Base-by-base conservation (phyloP, 1,140 invertebrate species). In the Bombus polaris region DNA sequence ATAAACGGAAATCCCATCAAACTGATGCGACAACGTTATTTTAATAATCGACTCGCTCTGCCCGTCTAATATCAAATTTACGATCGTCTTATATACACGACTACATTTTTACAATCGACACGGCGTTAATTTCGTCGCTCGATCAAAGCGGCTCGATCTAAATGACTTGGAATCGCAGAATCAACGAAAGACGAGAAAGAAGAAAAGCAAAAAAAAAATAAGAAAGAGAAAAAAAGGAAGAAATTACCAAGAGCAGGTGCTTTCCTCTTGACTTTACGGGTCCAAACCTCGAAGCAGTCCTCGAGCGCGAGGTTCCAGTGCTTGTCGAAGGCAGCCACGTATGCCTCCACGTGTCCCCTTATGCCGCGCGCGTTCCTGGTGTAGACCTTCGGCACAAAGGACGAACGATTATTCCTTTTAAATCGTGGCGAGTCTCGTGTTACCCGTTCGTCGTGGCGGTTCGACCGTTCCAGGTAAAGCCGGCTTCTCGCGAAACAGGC, bases 221-320 rank as follows among this genome's bases (percentile, higher is more conserved):
- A 42, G 25, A 18, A 37, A 32, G 18, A n/a, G 22, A 47, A 70
- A 37, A 47, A 25, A n/a, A 37, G 18, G 2, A 12, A 66, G 32
- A 22, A 81, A 44, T 81, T 90, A 96, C 96, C 95, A 47, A 96
- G 94, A 42, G 96, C 94, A 4, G 96, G 96, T 73, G 96, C 93
- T 94, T 97, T 97, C 85, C 96, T 95, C 80, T 96, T 97, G 9
- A 95, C 93, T 91, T 96, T 96, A 75, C 97, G 96, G n/a, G 96
- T 97, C 97, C 97, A 99, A 8, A 97, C 95, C 95, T 99, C 98
- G 75, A 97, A 96, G 6, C 98, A 98, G 95, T 99, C 98, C 66
- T 96, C 96, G 57, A 99, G 94, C 13, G 98, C 97, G 83, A 99
- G 94, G 95, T 99, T 99, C 97, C 98, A 99, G 93, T 99, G 98